Evolutionary conservation across 1,140 invertebrate species (phyloP).

Genomic region (Xylocopa sonorina): DNA sequence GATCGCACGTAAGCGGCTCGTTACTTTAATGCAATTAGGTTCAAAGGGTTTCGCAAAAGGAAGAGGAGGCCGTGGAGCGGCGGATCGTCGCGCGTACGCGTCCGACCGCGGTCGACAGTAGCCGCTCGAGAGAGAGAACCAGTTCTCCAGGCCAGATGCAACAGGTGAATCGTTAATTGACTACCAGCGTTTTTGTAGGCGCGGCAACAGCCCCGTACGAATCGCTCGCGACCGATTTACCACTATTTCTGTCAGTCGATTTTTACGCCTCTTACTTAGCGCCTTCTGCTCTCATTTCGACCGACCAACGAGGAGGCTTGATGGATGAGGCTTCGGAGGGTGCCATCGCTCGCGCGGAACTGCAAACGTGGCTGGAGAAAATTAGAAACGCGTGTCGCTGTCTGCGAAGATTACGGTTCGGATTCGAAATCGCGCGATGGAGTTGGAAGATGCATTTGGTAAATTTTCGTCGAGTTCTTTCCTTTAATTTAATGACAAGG

Average conservation of each 20-base stretch:
- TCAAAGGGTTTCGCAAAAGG: constrained; percentile 44
- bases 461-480: no score
- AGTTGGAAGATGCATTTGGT: no score
- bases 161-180: constrained; percentile 47
- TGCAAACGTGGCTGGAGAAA: background rate
- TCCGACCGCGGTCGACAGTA: background rate
- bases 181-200: background rate
- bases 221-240: constrained; percentile 6
- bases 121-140: constrained; percentile 22
- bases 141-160: constrained; percentile 15
- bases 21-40: constrained; percentile 46
- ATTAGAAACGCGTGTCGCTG: background rate
- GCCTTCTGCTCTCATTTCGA: background rate
- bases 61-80: constrained; percentile 2
- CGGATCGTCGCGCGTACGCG: background rate
- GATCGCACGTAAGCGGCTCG: constrained; percentile 28
- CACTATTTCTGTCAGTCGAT: no score
- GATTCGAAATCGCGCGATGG: no score
- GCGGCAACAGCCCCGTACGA: background rate
- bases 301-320: background rate
- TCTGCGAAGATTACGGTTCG: background rate
- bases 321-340: background rate
- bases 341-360: no score
- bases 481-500: no score
- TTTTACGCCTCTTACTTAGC: background rate